These are phyloP conservation scores for Tachysurus fulvidraco DNA, from an alignment of 2,113 vertebrate species.

Conservation along the genomic window DNA sequence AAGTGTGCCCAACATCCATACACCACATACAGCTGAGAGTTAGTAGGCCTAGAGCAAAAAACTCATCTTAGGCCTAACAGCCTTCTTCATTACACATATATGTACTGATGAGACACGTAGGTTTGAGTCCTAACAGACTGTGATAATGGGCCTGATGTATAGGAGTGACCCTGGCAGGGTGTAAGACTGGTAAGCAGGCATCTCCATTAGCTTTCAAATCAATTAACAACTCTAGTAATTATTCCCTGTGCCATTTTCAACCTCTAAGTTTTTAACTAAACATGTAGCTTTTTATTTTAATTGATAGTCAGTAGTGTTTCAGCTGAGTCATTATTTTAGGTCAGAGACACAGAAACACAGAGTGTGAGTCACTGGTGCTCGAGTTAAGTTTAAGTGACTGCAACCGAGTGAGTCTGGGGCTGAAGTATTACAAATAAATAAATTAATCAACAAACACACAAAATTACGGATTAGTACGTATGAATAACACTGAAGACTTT, in stretches of 20 bases:
- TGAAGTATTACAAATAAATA: background rate
- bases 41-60: background rate
- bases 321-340: background rate
- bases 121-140: background rate
- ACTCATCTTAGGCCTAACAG: background rate
- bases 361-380: background rate
- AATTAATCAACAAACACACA: background rate
- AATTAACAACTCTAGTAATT: background rate
- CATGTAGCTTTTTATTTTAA: slow-evolving; percentile 1
- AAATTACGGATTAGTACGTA: no score
- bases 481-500: no score
- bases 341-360: background rate
- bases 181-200: background rate
- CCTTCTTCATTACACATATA: background rate
- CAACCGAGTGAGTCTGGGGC: background rate
- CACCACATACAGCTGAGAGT: slow-evolving; percentile 49
- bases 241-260: background rate
- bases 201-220: background rate
- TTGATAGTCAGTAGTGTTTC: no score
- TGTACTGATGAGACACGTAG: background rate
- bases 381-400: background rate
- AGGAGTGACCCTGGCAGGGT: background rate
- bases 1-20: slow-evolving; percentile 55
- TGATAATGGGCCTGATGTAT: background rate
- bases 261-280: background rate